phyloP scores from a whole-genome alignment of 2,113 vertebrate species.

The Pipa parva region DNA sequence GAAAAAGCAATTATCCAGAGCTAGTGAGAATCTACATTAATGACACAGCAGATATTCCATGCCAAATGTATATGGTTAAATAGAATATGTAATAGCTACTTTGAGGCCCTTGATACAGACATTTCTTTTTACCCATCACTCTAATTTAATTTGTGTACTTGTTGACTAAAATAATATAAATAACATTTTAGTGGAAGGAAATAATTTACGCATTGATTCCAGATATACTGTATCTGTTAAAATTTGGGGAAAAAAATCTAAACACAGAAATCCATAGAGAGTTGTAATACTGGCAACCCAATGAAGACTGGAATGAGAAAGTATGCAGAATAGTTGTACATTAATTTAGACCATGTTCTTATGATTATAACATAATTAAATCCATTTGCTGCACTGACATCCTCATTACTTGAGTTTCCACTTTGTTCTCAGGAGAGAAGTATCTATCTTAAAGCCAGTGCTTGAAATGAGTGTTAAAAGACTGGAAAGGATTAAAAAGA shows the following conservation, averaged over 20 bases:
- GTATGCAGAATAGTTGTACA: slow-evolving; percentile 25
- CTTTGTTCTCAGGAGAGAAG: slow-evolving; percentile 16
- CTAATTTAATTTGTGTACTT: too few relatives aligned
- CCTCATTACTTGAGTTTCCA: slow-evolving; percentile 34
- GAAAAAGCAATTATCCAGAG: too few relatives aligned
- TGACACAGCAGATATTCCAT: too few relatives aligned
- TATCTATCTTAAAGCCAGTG: slow-evolving; percentile 17
- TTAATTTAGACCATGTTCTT: slow-evolving; percentile 31
- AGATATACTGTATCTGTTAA: too few relatives aligned
- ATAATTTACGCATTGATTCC: neutral
- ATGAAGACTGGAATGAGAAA: slow-evolving; percentile 22
- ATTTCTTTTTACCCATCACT: too few relatives aligned
- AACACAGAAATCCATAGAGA: slow-evolving; percentile 15
- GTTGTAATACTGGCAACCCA: slow-evolving; percentile 28
- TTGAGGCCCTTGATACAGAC: too few relatives aligned
- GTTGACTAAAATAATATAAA: neutral
- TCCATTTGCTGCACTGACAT: slow-evolving; percentile 29
- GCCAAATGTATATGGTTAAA: too few relatives aligned
- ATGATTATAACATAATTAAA: slow-evolving; percentile 35
- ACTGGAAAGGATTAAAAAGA: slow-evolving; percentile 18
- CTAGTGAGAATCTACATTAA: too few relatives aligned
- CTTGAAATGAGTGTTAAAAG: slow-evolving; percentile 5
- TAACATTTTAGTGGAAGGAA: neutral
- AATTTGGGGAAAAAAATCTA: slow-evolving; percentile 2
- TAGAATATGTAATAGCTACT: too few relatives aligned